Conservation (phyloP, 2,888 invertebrate species). For the Pyrgus malvae region DNA sequence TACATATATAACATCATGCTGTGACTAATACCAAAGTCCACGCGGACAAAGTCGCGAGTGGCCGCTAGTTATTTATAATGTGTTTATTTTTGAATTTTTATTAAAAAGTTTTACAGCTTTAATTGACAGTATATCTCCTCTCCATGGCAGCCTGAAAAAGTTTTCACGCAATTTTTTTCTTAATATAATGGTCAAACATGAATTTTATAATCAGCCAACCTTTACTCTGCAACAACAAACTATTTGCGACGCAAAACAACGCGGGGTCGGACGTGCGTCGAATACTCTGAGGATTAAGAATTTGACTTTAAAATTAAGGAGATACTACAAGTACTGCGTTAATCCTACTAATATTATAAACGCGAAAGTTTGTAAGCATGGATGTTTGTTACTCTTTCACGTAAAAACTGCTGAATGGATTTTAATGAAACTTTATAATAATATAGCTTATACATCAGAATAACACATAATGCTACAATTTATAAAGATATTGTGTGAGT, state of each 20-base stretch:
- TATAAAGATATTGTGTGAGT: too few species aligned
- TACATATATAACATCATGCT: too few species aligned
- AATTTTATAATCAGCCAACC: slow-evolving; percentile 32
- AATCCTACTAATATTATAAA: too few species aligned
- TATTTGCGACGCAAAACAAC: slow-evolving; percentile 60
- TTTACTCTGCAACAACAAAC: slow-evolving; percentile 41
- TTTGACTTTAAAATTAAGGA: slow-evolving; percentile 70
- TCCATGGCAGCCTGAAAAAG: neutral
- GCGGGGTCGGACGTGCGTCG: slow-evolving; percentile 48
- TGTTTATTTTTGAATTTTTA: neutral
- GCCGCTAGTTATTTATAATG: too few species aligned
- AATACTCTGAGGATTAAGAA: slow-evolving; percentile 63
- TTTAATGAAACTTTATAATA: too few species aligned
- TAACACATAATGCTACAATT: too few species aligned
- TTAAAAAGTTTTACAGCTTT: neutral
- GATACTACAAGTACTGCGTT: slow-evolving; percentile 56
- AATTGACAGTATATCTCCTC: neutral
- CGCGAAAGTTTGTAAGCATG: too few species aligned
- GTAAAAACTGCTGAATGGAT: too few species aligned
- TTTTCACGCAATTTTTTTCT: neutral
- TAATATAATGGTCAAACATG: slow-evolving; percentile 1
- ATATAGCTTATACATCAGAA: too few species aligned
- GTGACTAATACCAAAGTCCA: too few species aligned
- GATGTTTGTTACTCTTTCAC: too few species aligned
- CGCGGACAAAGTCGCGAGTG: too few species aligned